Percentiles rank a stretch among this genome's conserved stretches.
phyloP scores from a whole-genome alignment of 2,888 invertebrate genomes.

The Cantharis lateralis region DNA sequence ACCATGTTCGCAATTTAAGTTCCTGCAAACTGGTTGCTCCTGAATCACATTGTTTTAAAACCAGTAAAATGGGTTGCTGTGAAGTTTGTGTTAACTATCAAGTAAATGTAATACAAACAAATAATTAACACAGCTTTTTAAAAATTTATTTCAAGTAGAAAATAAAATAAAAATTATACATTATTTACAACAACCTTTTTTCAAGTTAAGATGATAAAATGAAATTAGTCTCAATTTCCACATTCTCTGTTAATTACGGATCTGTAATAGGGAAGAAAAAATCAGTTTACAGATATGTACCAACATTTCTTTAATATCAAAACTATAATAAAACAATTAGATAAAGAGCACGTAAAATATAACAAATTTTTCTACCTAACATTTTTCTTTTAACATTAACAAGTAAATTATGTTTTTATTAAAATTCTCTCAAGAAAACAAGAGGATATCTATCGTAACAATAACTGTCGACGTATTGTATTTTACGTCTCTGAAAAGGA shows the following conservation, averaged over 20 bases:
- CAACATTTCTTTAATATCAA: background rate
- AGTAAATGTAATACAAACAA: background rate
- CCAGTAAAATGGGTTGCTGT: background rate
- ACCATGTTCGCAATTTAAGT: too few species aligned
- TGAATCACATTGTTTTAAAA: background rate
- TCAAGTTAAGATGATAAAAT: background rate
- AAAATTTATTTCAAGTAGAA: conserved; percentile 11
- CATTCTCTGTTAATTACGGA: conserved; percentile 12
- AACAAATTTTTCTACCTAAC: background rate
- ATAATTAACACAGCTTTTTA: background rate
- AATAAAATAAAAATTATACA: conserved; percentile 8
- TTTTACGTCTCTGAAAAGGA: conserved; percentile 20
- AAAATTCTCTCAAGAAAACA: conserved; percentile 34
- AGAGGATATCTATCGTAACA: conserved; percentile 26
- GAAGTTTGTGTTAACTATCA: background rate
- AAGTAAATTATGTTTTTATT: conserved; percentile 8
- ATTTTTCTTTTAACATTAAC: background rate
- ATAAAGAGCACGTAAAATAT: background rate
- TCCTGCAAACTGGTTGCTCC: background rate
- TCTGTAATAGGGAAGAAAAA: conserved; percentile 14
- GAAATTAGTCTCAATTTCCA: conserved; percentile 10
- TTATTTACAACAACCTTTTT: conserved; percentile 3
- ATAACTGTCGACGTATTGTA: conserved; percentile 24
- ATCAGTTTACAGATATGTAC: conserved; percentile 1
- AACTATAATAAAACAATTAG: background rate